phyloP scores from a whole-genome alignment of 2,888 invertebrate genomes.

The Ommatoiulus sabulosus region DNA sequence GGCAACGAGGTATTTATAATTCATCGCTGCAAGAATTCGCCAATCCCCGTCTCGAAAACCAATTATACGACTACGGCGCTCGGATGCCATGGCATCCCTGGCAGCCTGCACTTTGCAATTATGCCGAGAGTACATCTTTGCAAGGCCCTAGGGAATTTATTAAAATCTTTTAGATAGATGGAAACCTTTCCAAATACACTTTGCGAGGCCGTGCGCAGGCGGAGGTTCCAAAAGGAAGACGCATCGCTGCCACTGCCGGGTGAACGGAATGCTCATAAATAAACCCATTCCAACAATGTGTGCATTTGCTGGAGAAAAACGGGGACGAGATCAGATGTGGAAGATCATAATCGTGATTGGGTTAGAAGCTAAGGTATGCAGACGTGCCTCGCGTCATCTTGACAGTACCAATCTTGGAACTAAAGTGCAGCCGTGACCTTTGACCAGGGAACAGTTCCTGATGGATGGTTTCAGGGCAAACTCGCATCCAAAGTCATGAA shows the following conservation, averaged over 20 bases:
- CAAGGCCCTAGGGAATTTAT: not conserved
- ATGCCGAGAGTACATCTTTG: conserved; percentile 22
- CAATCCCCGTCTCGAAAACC: conserved; percentile 27
- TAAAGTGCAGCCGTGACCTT: conserved; percentile 4
- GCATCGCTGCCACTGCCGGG: not conserved
- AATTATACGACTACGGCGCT: not conserved
- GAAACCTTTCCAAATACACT: conserved; percentile 6
- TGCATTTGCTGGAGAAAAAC: conserved; percentile 2
- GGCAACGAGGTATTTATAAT: conserved; percentile 20
- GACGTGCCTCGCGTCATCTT: not conserved
- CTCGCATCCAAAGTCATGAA: not conserved
- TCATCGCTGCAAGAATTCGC: conserved; percentile 28
- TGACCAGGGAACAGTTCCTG: not conserved
- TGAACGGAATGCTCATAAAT: conserved; percentile 21
- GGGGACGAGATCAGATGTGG: not conserved
- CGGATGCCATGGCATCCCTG: conserved; percentile 4
- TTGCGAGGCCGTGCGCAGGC: too few relatives aligned
- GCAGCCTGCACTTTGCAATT: conserved; percentile 28
- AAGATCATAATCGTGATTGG: conserved; percentile 14
- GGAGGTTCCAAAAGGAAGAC: not conserved
- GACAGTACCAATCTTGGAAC: not conserved
- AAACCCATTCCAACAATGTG: conserved; percentile 15
- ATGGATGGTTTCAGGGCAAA: not conserved
- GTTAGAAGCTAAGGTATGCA: not conserved
- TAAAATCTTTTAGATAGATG: conserved; percentile 13